Conservation (phyloP, 2,888 invertebrate species). For the Drosophila quinaria region DNA sequence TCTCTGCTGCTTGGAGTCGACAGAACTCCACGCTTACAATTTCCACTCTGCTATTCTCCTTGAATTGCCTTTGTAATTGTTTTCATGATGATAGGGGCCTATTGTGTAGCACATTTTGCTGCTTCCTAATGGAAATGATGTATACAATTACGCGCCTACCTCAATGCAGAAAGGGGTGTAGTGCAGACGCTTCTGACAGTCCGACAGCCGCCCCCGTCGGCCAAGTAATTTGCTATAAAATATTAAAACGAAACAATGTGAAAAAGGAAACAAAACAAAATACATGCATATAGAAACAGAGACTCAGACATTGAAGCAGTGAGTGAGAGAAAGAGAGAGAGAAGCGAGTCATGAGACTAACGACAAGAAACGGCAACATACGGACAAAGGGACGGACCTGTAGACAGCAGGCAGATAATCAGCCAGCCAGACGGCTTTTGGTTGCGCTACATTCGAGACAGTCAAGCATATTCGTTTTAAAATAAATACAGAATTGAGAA, state of each 20-base stretch:
- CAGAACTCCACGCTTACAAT: background rate
- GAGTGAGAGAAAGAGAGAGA: slow-evolving; percentile 1
- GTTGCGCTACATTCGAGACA: slow-evolving; percentile 49
- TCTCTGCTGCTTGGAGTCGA: background rate
- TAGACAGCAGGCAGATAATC: slow-evolving; percentile 53
- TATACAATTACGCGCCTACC: slow-evolving; percentile 74
- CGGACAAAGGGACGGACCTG: slow-evolving; percentile 11
- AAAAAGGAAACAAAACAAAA: slow-evolving; percentile 73
- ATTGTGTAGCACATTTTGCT: slow-evolving; percentile 48
- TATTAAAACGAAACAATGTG: slow-evolving; percentile 77
- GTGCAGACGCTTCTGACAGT: slow-evolving; percentile 15
- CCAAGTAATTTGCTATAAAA: slow-evolving; percentile 69
- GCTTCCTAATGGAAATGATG: slow-evolving; percentile 71
- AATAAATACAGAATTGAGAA: background rate
- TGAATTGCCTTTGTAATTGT: slow-evolving; percentile 30
- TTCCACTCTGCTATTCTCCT: background rate
- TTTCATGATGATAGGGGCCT: slow-evolving; percentile 29
- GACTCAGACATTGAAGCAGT: slow-evolving; percentile 36
- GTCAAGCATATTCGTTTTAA: slow-evolving; percentile 19
- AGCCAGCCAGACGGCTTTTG: slow-evolving; percentile 59
- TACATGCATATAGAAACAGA: slow-evolving; percentile 33
- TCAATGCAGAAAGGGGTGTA: slow-evolving; percentile 41
- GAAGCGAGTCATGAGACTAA: background rate
- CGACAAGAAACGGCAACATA: slow-evolving; percentile 5
- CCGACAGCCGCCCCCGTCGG: slow-evolving; percentile 22